These are phyloP conservation scores for Sus cebifrons DNA, from an alignment of 2,797 vertebrate species.

Conservation along the genomic window DNA sequence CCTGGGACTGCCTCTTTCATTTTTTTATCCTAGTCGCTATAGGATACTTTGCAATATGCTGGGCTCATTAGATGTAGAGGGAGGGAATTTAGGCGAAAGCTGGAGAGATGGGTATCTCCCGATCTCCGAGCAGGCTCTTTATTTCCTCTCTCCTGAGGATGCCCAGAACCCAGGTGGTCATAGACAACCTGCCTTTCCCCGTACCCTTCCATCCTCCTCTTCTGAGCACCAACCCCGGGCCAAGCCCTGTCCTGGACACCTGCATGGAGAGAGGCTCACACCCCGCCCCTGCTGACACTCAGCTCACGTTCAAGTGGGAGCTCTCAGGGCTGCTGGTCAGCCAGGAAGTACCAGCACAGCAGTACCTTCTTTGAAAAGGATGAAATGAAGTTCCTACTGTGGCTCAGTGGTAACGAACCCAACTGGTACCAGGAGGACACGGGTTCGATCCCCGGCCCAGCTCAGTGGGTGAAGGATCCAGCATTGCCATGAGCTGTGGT, in stretches of 20 bases:
- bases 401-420: too few relatives aligned
- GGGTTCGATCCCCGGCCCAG: too few relatives aligned
- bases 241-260: not conserved
- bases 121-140: not conserved
- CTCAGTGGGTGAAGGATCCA: too few relatives aligned
- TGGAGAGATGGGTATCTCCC: not conserved
- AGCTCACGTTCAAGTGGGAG: fast-evolving
- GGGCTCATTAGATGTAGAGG: not conserved
- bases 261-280: not conserved
- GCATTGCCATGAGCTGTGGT: too few relatives aligned
- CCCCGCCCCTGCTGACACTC: not conserved
- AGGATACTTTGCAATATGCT: not conserved
- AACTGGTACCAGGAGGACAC: too few relatives aligned
- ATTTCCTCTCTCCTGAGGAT: too few relatives aligned
- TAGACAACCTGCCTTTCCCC: not conserved
- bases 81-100: not conserved
- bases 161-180: not conserved
- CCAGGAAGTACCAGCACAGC: not conserved
- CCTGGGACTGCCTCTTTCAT: not conserved
- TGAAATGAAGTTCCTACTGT: too few relatives aligned
- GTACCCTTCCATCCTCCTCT: not conserved
- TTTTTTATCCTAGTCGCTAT: not conserved
- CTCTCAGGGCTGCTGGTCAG: not conserved
- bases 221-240: not conserved
- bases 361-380: not conserved